Evolutionary conservation across 35 echinoderm and acorn worm species (phyloP).

Genomic region (Ophioderma brevispina): DNA sequence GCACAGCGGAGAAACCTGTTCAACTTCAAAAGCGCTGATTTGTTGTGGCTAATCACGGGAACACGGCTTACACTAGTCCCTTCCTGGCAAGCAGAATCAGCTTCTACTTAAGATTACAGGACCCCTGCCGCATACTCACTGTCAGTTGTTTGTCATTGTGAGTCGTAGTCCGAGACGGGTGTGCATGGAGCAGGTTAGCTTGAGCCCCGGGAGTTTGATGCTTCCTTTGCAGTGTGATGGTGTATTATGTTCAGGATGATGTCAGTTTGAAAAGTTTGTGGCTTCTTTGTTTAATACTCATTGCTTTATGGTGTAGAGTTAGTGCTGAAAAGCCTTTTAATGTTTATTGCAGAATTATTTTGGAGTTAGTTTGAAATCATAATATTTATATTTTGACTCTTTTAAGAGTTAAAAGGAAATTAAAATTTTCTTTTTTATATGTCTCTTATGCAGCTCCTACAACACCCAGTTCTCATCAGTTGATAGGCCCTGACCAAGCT

Average conservation of each 20-base stretch:
- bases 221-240: neutral
- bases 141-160: neutral
- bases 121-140: too few species aligned
- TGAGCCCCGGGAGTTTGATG: neutral
- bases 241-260: too few species aligned
- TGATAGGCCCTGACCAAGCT: neutral
- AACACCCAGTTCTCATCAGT: conserved; percentile 25
- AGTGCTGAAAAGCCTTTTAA: neutral
- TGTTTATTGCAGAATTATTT: neutral
- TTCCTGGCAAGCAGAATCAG: neutral
- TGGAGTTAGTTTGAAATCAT: too few species aligned
- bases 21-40: neutral
- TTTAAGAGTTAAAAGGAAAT: too few species aligned
- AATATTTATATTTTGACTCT: too few species aligned
- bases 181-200: neutral
- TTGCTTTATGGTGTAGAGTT: neutral
- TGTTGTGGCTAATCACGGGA: neutral
- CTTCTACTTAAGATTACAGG: too few species aligned
- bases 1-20: too few species aligned
- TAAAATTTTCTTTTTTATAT: neutral
- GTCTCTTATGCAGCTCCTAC: conserved; percentile 25
- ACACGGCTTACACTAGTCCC: neutral
- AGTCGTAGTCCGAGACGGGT: neutral
- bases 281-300: neutral
- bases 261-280: too few species aligned